A percentile compares a stretch with the other conserved stretches of the same genome.
Conservation (phyloP, 2,113 vertebrate genomes). For the Cebus imitator region DNA sequence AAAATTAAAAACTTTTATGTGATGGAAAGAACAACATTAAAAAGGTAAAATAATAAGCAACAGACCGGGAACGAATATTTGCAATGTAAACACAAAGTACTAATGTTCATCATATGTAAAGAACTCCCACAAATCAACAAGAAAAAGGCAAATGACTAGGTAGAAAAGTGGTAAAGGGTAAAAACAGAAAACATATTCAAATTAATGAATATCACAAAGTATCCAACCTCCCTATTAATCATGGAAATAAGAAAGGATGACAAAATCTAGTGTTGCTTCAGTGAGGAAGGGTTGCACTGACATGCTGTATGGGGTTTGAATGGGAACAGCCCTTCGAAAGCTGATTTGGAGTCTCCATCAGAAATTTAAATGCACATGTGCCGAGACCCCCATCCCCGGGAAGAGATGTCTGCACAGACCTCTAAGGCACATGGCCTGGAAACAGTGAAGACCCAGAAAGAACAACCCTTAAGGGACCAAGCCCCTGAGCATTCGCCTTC, state of each 20-base stretch:
- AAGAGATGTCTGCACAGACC: too few species aligned
- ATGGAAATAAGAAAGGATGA: background rate
- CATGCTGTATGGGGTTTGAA: rapidly evolving
- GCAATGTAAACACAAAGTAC: background rate
- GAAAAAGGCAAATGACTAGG: background rate
- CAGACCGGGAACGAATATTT: background rate
- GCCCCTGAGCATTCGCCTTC: background rate
- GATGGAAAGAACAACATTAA: background rate
- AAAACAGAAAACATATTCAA: background rate
- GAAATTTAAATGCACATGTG: background rate
- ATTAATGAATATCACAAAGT: too few species aligned
- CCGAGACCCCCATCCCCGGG: background rate
- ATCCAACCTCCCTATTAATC: background rate
- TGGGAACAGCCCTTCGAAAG: background rate
- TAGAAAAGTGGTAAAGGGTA: background rate
- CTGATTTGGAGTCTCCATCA: background rate
- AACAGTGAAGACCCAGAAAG: background rate
- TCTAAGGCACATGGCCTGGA: rapidly evolving
- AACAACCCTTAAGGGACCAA: background rate
- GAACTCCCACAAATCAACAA: background rate
- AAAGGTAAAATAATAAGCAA: background rate
- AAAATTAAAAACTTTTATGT: background rate
- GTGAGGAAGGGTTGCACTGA: background rate
- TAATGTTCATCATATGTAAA: background rate
- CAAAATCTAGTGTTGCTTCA: too few species aligned